These are phyloP conservation scores for Melanaphis sacchari DNA, from an alignment of 1,140 invertebrate species.

Conservation along the genomic window DNA sequence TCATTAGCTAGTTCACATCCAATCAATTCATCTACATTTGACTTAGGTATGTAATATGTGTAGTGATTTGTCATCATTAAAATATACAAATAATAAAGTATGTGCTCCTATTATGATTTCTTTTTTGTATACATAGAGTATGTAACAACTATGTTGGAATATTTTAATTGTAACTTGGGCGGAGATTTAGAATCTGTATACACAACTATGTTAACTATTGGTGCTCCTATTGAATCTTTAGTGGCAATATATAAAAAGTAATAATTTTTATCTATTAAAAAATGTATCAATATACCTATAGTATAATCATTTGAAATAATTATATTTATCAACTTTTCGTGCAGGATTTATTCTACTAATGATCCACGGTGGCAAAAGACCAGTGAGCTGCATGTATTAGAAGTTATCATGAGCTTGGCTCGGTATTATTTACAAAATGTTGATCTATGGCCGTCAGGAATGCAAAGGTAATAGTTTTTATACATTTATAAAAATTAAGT, in stretches of 20 bases:
- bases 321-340: conserved; percentile 57
- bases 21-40: conserved; percentile 77
- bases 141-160: conserved; percentile 77
- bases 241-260: conserved; percentile 77
- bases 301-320: background rate
- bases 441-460: conserved; percentile 52
- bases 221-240: conserved; percentile 74
- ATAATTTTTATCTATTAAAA: conserved; percentile 60
- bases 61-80: background rate
- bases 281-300: background rate
- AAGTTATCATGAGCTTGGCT: conserved; percentile 52
- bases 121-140: conserved; percentile 68
- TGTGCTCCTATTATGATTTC: background rate
- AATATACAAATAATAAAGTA: background rate
- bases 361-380: conserved; percentile 53
- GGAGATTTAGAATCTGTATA: conserved; percentile 75
- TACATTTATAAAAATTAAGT: background rate
- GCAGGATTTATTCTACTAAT: conserved; percentile 51
- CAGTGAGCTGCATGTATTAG: conserved; percentile 44
- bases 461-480: conserved; percentile 43
- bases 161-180: conserved; percentile 74
- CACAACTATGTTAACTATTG: conserved; percentile 72
- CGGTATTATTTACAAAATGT: conserved; percentile 55
- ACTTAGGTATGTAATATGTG: conserved; percentile 68
- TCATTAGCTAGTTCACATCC: conserved; percentile 76